phyloP scores from a whole-genome alignment of 92 coral and sea anemone genomes.

The Zoanthus sansibaricus region DNA sequence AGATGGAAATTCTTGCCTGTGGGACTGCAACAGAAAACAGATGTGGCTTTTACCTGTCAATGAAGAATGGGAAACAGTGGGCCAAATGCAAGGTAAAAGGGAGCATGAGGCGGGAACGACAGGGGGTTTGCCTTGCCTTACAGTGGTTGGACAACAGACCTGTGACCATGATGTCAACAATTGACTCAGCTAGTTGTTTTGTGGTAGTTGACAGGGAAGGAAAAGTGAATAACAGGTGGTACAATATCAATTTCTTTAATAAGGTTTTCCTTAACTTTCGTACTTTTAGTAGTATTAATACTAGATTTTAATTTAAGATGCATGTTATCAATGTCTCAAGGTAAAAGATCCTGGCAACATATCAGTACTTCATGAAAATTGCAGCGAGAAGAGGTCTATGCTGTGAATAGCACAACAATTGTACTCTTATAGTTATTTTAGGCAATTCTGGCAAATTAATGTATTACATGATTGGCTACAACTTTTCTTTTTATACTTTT shows the following conservation, averaged over 20 bases:
- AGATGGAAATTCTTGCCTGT: slow-evolving; percentile 49
- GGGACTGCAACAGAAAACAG: slow-evolving; percentile 56
- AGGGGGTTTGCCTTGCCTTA: slow-evolving; percentile 42
- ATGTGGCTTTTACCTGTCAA: slow-evolving; percentile 56
- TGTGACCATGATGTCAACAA: slow-evolving; percentile 66
- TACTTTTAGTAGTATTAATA: not conserved
- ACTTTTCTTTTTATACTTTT: slow-evolving; percentile 30
- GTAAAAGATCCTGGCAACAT: not conserved
- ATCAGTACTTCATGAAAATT: not conserved
- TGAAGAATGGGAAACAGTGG: slow-evolving; percentile 70
- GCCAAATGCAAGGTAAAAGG: slow-evolving; percentile 63
- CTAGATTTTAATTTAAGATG: not conserved
- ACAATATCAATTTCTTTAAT: slow-evolving; percentile 38
- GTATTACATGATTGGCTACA: slow-evolving; percentile 7
- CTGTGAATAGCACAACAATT: not conserved
- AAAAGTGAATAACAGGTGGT: slow-evolving; percentile 53
- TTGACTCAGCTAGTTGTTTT: slow-evolving; percentile 60
- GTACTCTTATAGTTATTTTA: not conserved
- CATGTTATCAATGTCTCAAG: slow-evolving; percentile 6
- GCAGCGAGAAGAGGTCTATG: not conserved
- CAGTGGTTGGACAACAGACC: slow-evolving; percentile 72
- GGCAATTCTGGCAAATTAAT: not conserved
- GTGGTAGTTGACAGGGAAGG: slow-evolving; percentile 39
- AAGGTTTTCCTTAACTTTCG: not conserved
- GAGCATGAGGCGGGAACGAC: slow-evolving; percentile 69